phyloP scores from a whole-genome alignment of 2,797 vertebrate species.

The Aphelocoma californica region DNA sequence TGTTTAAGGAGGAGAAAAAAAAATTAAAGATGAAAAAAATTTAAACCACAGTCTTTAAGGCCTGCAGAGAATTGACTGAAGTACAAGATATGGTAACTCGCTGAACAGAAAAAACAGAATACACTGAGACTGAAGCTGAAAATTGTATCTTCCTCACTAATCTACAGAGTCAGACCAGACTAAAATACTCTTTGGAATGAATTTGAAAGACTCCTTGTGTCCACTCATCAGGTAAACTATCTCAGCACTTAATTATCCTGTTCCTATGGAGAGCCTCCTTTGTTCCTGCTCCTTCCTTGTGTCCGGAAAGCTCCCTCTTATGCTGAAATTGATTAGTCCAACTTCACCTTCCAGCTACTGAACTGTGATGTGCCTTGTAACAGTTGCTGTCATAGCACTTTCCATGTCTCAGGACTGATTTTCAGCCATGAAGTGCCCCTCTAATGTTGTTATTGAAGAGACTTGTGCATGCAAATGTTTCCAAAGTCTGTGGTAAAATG shows the following conservation, averaged over 20 bases:
- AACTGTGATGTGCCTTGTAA: not conserved
- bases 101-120: not conserved
- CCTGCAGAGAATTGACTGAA: not conserved
- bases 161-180: not conserved
- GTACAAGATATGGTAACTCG: not conserved
- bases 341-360: not conserved
- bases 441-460: not conserved
- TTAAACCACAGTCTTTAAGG: not conserved
- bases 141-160: not conserved
- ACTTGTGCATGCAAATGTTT: not conserved
- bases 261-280: not conserved
- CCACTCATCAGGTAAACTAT: not conserved
- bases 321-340: not conserved
- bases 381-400: not conserved
- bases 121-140: not conserved
- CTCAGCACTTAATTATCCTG: not conserved
- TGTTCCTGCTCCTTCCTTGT: not conserved
- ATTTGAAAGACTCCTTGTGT: not conserved
- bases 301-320: not conserved
- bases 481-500: not conserved
- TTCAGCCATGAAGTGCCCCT: not conserved
- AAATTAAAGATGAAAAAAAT: not conserved
- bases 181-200: not conserved
- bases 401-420: not conserved
- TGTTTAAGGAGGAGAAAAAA: not conserved